A percentile compares a stretch with the other conserved stretches of the same genome.
Conservation (phyloP, 2,113 vertebrate genomes). For the Sebastes schlegelii region DNA sequence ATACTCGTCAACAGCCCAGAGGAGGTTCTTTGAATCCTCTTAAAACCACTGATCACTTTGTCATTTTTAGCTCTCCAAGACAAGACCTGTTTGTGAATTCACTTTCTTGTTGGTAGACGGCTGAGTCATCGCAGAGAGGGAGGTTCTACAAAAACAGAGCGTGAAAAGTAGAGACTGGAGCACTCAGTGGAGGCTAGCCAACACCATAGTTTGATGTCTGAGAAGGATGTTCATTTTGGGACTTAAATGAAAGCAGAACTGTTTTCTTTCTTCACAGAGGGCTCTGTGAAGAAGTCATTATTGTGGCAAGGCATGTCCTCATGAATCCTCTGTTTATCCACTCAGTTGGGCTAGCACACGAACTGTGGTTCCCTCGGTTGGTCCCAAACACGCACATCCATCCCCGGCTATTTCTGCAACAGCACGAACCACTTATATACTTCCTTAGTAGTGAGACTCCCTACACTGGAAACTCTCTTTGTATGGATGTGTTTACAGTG, state of each 20-base stretch:
- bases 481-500: slow-evolving; percentile 24
- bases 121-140: slow-evolving; percentile 11
- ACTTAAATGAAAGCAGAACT: slow-evolving; percentile 60
- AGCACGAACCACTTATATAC: slow-evolving; percentile 17
- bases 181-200: slow-evolving; percentile 14
- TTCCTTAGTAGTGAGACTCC: slow-evolving; percentile 7
- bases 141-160: slow-evolving; percentile 16
- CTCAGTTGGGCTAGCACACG: slow-evolving; percentile 36
- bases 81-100: slow-evolving; percentile 36
- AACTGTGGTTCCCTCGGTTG: slow-evolving; percentile 48
- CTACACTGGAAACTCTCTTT: slow-evolving; percentile 4
- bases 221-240: slow-evolving; percentile 50
- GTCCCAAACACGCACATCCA: slow-evolving; percentile 53
- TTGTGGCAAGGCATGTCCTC: slow-evolving; percentile 72
- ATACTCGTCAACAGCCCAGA: slow-evolving; percentile 4
- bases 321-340: slow-evolving; percentile 73
- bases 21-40: neutral
- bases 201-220: slow-evolving; percentile 18
- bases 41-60: neutral
- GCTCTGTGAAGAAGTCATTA: slow-evolving; percentile 67
- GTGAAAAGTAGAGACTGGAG: slow-evolving; percentile 18
- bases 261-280: slow-evolving; percentile 24
- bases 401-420: slow-evolving; percentile 51
- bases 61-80: slow-evolving; percentile 15
- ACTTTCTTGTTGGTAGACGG: slow-evolving; percentile 11